Percentiles rank a stretch among this genome's conserved stretches.
phyloP scores from a whole-genome alignment of 2,113 vertebrate genomes.

The Hystrix brachyura region DNA sequence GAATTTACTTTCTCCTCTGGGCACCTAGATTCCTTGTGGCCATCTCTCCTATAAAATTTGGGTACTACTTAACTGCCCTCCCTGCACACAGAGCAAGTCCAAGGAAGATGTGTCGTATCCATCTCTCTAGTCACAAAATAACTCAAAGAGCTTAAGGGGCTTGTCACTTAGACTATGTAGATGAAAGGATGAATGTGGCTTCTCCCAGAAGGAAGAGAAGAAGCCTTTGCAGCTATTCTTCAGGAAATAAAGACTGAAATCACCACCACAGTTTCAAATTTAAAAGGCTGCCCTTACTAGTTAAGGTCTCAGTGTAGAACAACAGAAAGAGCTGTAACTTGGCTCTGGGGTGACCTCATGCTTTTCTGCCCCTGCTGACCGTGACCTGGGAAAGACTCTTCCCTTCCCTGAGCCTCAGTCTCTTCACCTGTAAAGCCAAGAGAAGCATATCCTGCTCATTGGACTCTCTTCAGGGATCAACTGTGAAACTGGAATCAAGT shows the following conservation, averaged over 20 bases:
- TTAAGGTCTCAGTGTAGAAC: not conserved
- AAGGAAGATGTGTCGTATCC: not conserved
- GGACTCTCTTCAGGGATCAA: not conserved
- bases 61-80: not conserved
- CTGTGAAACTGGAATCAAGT: not conserved
- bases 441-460: not conserved
- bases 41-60: not conserved
- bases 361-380: not conserved
- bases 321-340: not conserved
- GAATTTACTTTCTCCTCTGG: not conserved
- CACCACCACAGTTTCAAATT: not conserved
- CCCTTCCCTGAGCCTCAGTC: not conserved
- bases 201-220: slow-evolving; percentile 22
- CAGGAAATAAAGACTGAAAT: not conserved
- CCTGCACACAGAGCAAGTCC: not conserved
- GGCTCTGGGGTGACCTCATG: rapidly evolving
- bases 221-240: not conserved
- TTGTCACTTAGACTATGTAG: not conserved
- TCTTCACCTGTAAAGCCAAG: not conserved
- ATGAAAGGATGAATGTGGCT: not conserved
- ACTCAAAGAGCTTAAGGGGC: not conserved
- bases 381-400: not conserved
- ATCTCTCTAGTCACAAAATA: not conserved
- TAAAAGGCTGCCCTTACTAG: not conserved
- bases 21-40: not conserved